Evolutionary conservation across 2,113 vertebrate genomes (phyloP).

Genomic region (Apus apus): DNA sequence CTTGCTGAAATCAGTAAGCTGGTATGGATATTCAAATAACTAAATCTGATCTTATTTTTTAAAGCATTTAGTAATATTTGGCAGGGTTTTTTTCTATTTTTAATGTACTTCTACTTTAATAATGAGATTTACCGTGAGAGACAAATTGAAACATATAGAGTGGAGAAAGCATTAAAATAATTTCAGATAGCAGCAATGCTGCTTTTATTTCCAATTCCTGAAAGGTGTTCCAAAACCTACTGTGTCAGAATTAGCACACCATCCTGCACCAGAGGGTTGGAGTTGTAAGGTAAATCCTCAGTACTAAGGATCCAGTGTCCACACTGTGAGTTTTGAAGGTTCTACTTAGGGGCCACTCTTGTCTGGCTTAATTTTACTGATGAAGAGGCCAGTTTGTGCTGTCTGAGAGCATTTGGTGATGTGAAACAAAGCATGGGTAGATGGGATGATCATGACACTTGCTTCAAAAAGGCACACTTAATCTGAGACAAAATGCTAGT

Average conservation of each 20-base stretch:
- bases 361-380: not conserved
- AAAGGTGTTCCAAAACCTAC: not conserved
- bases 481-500: not conserved
- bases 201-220: not conserved
- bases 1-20: not conserved
- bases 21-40: not conserved
- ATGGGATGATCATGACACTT: not conserved
- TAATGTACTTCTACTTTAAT: not conserved
- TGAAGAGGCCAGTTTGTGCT: not conserved
- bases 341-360: not conserved
- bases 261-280: accelerated
- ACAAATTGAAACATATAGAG: not conserved
- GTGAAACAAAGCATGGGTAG: not conserved
- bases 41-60: not conserved
- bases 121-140: not conserved
- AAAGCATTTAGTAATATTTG: not conserved
- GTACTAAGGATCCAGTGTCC: not conserved
- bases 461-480: not conserved
- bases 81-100: not conserved
- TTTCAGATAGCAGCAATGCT: not conserved
- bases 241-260: not conserved
- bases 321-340: not conserved
- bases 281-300: not conserved
- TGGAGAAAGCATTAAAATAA: not conserved
- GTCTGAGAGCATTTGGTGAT: not conserved